Evolutionary conservation across 2,113 vertebrate species (phyloP), one percentile per base, ranked within the genome.

Genomic region (Lethenteron camtschaticum): DNA sequence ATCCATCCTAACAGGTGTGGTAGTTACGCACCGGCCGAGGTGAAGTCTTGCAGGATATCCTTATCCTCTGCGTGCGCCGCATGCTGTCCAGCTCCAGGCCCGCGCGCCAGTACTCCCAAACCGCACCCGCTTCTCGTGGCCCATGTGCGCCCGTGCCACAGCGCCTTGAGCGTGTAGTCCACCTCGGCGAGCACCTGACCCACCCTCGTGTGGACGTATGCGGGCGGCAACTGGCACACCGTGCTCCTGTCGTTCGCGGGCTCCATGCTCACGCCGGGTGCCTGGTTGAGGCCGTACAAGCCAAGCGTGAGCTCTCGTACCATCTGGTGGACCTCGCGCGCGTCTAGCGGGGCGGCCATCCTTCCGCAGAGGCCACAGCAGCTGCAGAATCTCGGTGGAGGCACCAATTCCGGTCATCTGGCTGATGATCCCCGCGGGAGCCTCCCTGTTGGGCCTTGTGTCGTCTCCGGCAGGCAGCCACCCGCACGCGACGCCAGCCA

Each of bases 251-350:
- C 79, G 57, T 75, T 81, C 73, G 81, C 83, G 55, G 78, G 75
- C 73, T 81, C 78, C 68, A 81, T 75, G 74, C 75, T 77, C 70
- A 82, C 76, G 1, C 76, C 78, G 20, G 84, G 84, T 14, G 82
- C 75, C 74, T 85, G 80, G 63, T 83, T 84, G 69, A 83, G 77
- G 72, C 79, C 83, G 73, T 82, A 84, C 72, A 82, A 81, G 56
- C 79, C 83, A 70, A 80, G 56, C 11, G 80, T 70, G 70, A 82
- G 72, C 68, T 85, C 82, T 57, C 79, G 76, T 70, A 83, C 70
- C 57, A 85, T 82, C 76, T 82, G 82, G 70, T 84, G 82, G 20
- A 83, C 77, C 68, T 81, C 78, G n/a, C 77, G 78, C 12, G 77
- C 83, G 72, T 83, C 80, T 55, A 83, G 69, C 16, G 71, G 72